These are phyloP conservation scores for Paguma larvata DNA, from an alignment of 2,797 vertebrate species.

Conservation along the genomic window DNA sequence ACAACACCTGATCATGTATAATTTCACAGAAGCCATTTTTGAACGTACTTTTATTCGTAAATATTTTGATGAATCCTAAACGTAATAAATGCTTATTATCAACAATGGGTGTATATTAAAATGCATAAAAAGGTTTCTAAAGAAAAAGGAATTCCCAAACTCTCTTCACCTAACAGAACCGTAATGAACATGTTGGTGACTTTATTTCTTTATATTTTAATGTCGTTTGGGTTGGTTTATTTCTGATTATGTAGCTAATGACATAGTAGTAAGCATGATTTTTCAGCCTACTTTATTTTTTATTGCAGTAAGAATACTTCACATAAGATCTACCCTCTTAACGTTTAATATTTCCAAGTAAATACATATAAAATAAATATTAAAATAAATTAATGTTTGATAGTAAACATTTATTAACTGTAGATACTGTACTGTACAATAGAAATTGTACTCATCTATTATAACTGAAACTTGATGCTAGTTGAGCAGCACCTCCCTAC, in stretches of 20 bases:
- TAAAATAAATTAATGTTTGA: neutral
- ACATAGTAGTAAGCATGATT: neutral
- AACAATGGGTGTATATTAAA: neutral
- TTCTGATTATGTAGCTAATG: neutral
- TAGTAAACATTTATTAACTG: neutral
- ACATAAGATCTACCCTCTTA: neutral
- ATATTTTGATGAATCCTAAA: neutral
- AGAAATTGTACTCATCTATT: too few species aligned
- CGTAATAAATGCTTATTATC: neutral
- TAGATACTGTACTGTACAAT: too few species aligned
- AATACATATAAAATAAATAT: neutral
- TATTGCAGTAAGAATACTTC: neutral
- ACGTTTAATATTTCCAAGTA: neutral
- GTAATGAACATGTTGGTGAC: neutral
- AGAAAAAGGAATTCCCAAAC: neutral
- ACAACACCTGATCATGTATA: neutral
- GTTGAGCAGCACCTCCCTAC: rapidly evolving
- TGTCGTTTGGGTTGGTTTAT: neutral
- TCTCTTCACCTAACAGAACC: too few species aligned
- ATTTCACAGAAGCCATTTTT: neutral
- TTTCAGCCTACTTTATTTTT: neutral
- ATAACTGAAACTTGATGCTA: neutral
- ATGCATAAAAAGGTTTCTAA: neutral
- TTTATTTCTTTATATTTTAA: neutral
- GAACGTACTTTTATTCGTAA: neutral